Conservation (phyloP, 2,888 invertebrate genomes). For the Nephrotoma appendiculata region DNA sequence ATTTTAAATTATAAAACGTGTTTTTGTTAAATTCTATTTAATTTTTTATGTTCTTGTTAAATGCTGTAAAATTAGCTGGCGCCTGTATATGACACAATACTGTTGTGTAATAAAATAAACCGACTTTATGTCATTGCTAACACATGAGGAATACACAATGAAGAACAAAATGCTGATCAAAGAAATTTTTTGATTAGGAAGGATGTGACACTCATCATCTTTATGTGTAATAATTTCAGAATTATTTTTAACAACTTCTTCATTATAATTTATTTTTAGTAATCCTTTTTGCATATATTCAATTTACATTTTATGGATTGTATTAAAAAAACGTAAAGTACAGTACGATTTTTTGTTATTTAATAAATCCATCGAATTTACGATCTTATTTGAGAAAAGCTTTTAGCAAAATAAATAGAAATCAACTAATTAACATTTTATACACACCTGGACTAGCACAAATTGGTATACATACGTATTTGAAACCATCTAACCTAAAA, state of each 20-base stretch:
- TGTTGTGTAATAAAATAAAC: background rate
- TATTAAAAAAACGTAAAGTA: background rate
- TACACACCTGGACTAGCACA: background rate
- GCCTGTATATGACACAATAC: background rate
- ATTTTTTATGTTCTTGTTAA: background rate
- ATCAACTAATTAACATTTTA: background rate
- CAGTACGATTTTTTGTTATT: background rate
- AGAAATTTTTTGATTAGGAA: background rate
- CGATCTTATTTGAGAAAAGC: background rate
- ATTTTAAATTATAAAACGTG: background rate
- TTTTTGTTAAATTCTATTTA: background rate
- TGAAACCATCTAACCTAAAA: background rate
- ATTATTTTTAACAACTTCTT: background rate
- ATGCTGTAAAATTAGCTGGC: background rate
- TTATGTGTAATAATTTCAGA: background rate
- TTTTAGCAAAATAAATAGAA: background rate
- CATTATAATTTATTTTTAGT: background rate
- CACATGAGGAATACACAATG: background rate
- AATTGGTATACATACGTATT: background rate
- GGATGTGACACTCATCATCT: background rate
- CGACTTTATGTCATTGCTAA: background rate
- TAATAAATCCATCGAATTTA: background rate
- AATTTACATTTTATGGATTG: background rate
- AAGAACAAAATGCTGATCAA: background rate
- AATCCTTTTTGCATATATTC: background rate